Conservation (phyloP, 2,797 vertebrate species). For the Eremophila alpestris region DNA sequence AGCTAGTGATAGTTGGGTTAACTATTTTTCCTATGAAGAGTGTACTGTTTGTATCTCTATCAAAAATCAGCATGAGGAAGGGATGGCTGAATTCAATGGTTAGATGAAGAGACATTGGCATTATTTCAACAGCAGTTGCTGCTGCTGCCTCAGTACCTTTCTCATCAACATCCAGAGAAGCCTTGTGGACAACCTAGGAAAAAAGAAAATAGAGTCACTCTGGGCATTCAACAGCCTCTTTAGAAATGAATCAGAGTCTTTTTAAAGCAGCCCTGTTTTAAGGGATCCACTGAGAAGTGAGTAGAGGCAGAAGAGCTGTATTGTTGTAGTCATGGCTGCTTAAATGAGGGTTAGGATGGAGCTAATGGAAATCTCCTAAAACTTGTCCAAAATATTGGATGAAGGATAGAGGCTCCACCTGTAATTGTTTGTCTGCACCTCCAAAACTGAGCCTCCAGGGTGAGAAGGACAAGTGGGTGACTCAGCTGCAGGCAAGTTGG, state of each 20-base stretch:
- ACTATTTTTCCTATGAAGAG: constrained; percentile 87
- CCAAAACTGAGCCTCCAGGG: not conserved
- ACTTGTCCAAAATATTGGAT: not conserved
- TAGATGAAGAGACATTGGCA: constrained; percentile 73
- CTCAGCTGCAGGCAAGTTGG: not conserved
- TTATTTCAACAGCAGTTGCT: constrained; percentile 74
- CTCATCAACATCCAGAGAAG: constrained; percentile 88
- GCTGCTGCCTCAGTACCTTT: constrained; percentile 84
- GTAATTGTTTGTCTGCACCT: not conserved
- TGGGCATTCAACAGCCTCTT: not conserved
- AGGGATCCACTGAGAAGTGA: not conserved
- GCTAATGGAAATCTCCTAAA: not conserved
- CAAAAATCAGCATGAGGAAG: constrained; percentile 84
- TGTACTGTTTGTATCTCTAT: constrained; percentile 74
- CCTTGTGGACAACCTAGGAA: constrained; percentile 86
- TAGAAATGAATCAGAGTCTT: not conserved
- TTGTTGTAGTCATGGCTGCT: not conserved
- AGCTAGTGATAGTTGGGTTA: constrained; percentile 75
- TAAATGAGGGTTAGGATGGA: not conserved
- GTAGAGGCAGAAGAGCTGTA: not conserved
- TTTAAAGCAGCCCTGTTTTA: not conserved
- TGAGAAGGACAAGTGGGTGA: not conserved
- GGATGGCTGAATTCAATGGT: constrained; percentile 75
- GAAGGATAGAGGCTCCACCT: not conserved
- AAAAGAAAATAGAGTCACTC: not conserved